phyloP scores from a whole-genome alignment of 2,888 invertebrate species.

The Lasioglossum calceatum region DNA sequence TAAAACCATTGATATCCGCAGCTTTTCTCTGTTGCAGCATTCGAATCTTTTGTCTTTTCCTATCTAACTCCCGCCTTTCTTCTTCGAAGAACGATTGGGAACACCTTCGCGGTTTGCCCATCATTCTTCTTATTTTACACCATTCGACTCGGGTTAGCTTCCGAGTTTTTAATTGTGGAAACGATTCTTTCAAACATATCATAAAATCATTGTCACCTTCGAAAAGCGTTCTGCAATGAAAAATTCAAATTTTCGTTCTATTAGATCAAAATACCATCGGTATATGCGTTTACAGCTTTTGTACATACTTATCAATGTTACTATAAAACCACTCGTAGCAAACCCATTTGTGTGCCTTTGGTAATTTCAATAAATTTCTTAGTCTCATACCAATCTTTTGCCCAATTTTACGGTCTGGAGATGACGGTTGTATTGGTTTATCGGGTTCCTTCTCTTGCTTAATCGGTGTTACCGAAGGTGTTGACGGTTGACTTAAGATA shows the following conservation, averaged over 20 bases:
- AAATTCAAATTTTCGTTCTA: constrained; percentile 19
- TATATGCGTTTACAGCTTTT: constrained; percentile 29
- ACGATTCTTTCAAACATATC: constrained; percentile 96
- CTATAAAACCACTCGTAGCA: constrained; percentile 99
- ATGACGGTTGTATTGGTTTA: constrained; percentile 81
- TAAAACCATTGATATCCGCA: constrained; percentile 89
- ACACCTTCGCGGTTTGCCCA: constrained; percentile 98
- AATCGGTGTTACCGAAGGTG: constrained; percentile 79
- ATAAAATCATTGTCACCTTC: constrained; percentile 98
- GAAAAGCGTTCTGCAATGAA: constrained; percentile 90
- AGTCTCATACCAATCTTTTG: constrained; percentile 95
- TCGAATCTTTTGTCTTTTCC: constrained; percentile 95
- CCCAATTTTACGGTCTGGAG: constrained; percentile 93
- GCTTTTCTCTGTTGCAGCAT: constrained; percentile 96
- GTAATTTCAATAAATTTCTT: constrained; percentile 96
- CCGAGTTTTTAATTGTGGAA: constrained; percentile 95
- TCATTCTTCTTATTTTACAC: constrained; percentile 97
- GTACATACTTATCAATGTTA: constrained; percentile 93
- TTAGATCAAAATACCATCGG: neutral
- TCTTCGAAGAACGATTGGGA: constrained; percentile 98
- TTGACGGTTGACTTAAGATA: constrained; percentile 64
- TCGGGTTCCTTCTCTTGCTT: constrained; percentile 80
- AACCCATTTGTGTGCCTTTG: constrained; percentile 99
- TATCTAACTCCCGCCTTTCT: constrained; percentile 95
- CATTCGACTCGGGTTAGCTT: constrained; percentile 96